Evolutionary conservation across 2,797 vertebrate genomes (phyloP).

Genomic region (Heterohyrax brucei): DNA sequence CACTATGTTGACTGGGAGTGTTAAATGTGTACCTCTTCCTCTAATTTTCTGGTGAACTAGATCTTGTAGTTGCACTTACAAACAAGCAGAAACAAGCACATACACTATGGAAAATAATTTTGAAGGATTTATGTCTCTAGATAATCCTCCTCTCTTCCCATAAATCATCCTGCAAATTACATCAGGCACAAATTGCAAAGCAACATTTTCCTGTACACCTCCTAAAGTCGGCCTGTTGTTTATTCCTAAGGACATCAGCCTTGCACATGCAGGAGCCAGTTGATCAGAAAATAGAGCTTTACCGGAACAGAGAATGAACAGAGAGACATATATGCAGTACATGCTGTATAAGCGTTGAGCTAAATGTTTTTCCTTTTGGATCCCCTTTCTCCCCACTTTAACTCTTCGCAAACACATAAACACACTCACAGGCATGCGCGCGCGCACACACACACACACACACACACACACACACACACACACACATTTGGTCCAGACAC

Average conservation of each 20-base stretch:
- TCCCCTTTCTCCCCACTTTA: slow-evolving; percentile 53
- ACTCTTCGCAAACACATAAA: slow-evolving; percentile 56
- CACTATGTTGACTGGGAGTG: slow-evolving; percentile 42
- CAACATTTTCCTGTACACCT: slow-evolving; percentile 41
- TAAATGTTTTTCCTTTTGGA: slow-evolving; percentile 65
- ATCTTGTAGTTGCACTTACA: slow-evolving; percentile 68
- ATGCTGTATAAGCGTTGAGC: slow-evolving; percentile 75
- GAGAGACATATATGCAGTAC: slow-evolving; percentile 45
- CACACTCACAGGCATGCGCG: neutral
- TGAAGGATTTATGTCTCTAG: slow-evolving; percentile 46
- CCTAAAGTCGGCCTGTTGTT: slow-evolving; percentile 30
- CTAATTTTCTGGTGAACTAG: slow-evolving; percentile 74
- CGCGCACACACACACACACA: slow-evolving; percentile 59
- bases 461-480: slow-evolving; percentile 59
- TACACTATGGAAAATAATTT: slow-evolving; percentile 45
- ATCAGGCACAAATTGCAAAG: slow-evolving; percentile 50
- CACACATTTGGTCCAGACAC: slow-evolving; percentile 79
- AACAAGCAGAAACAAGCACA: slow-evolving; percentile 65
- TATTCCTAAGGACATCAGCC: slow-evolving; percentile 31
- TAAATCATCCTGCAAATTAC: neutral
- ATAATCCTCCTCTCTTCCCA: neutral
- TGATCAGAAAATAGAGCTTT: slow-evolving; percentile 74
- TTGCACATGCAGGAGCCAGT: slow-evolving; percentile 60
- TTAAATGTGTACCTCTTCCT: slow-evolving; percentile 74
- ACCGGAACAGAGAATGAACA: slow-evolving; percentile 84